Evolutionary conservation across 2,888 invertebrate species (phyloP), one percentile per base, ranked within the genome.

Genomic region (Aquatica leii): DNA sequence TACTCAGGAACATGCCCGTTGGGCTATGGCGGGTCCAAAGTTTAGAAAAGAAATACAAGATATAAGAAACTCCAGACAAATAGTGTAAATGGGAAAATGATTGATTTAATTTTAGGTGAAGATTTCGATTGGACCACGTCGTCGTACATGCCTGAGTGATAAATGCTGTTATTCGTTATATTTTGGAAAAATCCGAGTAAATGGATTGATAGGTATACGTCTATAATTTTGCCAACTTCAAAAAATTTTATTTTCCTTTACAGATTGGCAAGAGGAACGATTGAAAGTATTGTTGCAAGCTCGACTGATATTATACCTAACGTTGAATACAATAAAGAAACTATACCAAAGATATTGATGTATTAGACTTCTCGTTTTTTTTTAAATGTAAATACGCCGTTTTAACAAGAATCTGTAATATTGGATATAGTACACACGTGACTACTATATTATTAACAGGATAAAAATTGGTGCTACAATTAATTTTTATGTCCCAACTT

Each of bases 331-430:
- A 46, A 46, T 46, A 46, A 46, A 41, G 50, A 59, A 64, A 56
- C 60, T 65, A 65, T 60, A 65, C 65, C 65, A 65, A 65, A 65
- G 65, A 65, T 55, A 54, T 65, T 46, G 65, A 65, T 65, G 59
- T 60, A 60, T 65, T 60, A 60, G 21, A 50, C 48, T 48, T 24
- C 24, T 24, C 24, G 24, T 55, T 46, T 40, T 54, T 48, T 59
- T 41, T 49, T 49, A 37, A 52, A 24, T 60, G 53, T 65, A 65
- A 60, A 60, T 65, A 65, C 55, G 40, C 41, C 46, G 52, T 55
- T 55, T 55, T 40, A 59, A 50, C 49, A 49, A 20, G 24, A 48
- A 37, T 62, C 34, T 62, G 43, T 37, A 50, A 48, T 14, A 52
- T 43, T 59, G 59, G 52, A 52, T 15, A 52, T 59, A 59, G 37